Evolutionary conservation across 2,797 vertebrate genomes (phyloP).

Genomic region (Podarcis lilfordi): DNA sequence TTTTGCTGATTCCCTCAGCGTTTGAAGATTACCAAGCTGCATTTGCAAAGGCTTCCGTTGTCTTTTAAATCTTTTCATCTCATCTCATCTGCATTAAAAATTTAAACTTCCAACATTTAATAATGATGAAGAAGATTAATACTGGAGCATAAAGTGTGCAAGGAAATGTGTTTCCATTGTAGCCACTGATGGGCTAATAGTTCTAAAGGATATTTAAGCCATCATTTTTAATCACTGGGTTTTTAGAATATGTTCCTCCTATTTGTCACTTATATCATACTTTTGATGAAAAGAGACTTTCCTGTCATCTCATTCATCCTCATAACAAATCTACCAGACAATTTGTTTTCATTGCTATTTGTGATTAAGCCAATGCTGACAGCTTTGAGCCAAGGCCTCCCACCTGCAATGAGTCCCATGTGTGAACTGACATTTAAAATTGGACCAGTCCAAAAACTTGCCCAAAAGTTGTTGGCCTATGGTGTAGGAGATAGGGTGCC

Average conservation of each 20-base stretch:
- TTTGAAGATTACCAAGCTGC: constrained; percentile 45
- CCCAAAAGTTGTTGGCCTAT: neutral
- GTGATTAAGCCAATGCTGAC: neutral
- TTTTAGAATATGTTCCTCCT: neutral
- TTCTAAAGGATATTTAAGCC: constrained; percentile 29
- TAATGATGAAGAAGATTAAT: constrained; percentile 56
- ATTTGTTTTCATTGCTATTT: neutral
- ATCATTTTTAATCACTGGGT: neutral
- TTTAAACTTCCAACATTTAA: constrained; percentile 65
- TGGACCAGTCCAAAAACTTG: neutral
- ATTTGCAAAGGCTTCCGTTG: constrained; percentile 31
- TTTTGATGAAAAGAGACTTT: neutral
- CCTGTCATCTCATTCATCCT: neutral
- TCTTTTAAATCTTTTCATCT: constrained; percentile 56
- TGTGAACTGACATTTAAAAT: neutral
- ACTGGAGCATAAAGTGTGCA: constrained; percentile 32
- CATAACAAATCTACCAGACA: neutral
- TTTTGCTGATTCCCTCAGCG: constrained; percentile 8
- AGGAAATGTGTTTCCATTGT: constrained; percentile 52
- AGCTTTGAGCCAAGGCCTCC: neutral
- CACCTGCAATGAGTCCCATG: neutral
- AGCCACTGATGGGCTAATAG: constrained; percentile 13
- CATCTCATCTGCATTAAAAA: constrained; percentile 61
- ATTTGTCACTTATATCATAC: neutral
- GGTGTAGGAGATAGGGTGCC: neutral